A percentile compares a stretch with the other conserved stretches of the same genome.
Evolutionary conservation across 2,113 vertebrate genomes (phyloP).

Genomic region (Asarcornis scutulata): DNA sequence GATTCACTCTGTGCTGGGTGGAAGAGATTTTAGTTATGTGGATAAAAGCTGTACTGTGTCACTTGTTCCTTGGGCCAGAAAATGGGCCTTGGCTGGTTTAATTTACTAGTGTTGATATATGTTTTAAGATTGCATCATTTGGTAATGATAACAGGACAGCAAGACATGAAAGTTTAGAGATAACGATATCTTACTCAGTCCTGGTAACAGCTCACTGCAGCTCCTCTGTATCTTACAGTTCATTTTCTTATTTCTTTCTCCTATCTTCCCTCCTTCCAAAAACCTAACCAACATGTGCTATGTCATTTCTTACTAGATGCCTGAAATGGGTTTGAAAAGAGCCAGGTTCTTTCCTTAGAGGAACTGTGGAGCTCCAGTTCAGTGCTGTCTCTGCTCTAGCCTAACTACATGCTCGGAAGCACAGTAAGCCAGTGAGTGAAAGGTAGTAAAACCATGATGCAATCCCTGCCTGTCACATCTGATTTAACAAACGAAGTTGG

Average conservation of each 20-base stretch:
- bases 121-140: constrained; percentile 33
- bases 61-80: constrained; percentile 24
- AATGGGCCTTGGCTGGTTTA: constrained; percentile 35
- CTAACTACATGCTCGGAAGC: background rate
- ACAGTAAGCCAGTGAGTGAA: accelerated
- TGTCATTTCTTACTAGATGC: background rate
- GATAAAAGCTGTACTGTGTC: background rate
- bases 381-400: background rate
- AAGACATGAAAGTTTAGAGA: constrained; percentile 44
- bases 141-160: constrained; percentile 27
- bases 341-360: background rate
- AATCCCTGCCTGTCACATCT: constrained; percentile 36
- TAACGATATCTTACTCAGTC: constrained; percentile 27
- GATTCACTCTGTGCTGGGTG: background rate
- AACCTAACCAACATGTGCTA: background rate
- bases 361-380: background rate
- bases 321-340: background rate
- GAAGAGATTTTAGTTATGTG: constrained; percentile 4
- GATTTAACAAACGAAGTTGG: constrained; percentile 39
- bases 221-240: background rate
- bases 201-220: background rate
- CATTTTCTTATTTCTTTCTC: background rate
- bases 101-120: constrained; percentile 38
- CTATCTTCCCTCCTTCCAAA: background rate
- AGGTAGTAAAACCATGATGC: background rate